Percentiles rank a stretch among this genome's conserved stretches.
These are phyloP conservation scores for Drosophila antonietae DNA, from an alignment of 2,888 invertebrate genomes.

Conservation along the genomic window DNA sequence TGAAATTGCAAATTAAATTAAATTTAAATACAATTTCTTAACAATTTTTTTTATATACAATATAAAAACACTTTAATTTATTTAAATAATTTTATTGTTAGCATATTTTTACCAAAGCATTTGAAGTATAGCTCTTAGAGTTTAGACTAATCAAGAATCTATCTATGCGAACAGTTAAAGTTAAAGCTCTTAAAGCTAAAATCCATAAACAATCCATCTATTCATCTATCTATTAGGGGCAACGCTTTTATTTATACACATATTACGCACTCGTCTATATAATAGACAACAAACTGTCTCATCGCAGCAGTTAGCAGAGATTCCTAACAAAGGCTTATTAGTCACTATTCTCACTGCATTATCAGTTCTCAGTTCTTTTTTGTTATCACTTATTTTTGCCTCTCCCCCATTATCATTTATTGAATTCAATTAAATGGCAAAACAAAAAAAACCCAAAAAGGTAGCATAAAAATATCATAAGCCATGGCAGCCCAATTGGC, in stretches of 20 bases:
- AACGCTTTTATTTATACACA: neutral
- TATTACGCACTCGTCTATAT: neutral
- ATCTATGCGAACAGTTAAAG: neutral
- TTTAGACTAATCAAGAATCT: neutral
- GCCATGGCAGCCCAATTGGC: slow-evolving; percentile 23
- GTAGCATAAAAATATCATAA: slow-evolving; percentile 17
- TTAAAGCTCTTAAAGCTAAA: neutral
- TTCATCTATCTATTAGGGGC: neutral
- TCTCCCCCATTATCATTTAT: slow-evolving; percentile 4
- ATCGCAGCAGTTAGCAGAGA: neutral
- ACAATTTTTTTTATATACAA: no score
- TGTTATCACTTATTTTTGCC: neutral
- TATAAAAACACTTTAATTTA: no score
- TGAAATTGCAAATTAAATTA: no score
- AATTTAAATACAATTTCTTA: no score
- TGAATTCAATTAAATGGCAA: slow-evolving; percentile 19
- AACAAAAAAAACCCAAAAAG: neutral
- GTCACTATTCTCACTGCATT: slow-evolving; percentile 18
- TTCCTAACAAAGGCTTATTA: slow-evolving; percentile 8
- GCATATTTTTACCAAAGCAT: neutral
- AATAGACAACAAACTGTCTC: slow-evolving; percentile 7
- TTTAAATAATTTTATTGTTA: neutral
- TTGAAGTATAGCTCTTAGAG: neutral
- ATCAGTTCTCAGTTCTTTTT: neutral
- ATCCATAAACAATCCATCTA: no score